Evolutionary conservation across 2,888 invertebrate species (phyloP), one percentile per base, ranked within the genome.

Genomic region (Drosophila putrida): DNA sequence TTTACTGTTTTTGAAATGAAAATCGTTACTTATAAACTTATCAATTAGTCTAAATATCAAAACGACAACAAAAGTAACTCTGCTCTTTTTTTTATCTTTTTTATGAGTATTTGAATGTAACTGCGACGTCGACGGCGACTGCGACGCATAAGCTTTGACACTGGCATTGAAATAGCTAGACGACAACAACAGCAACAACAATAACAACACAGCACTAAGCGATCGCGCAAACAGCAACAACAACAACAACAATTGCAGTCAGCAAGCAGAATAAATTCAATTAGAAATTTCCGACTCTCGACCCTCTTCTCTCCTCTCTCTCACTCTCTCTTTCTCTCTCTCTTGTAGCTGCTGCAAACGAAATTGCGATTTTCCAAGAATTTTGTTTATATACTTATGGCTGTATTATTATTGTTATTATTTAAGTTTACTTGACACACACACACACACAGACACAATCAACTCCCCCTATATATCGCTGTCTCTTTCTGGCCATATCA

Each of bases 131-230:
- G 71, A 68, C 69, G 61, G 59, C 62, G 74, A 53, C 67, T 50
- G 39, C 71, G 55, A 6, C 20, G 51, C 27, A 33, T 43, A 71
- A 71, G 59, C 85, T 73, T 67, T 88, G 82, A 68, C 82, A 82
- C 58, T 88, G 88, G 85, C 82, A 88, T 85, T 82, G 88, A 87
- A 81, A 87, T 65, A 66, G 50, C 47, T 33, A 62, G 41, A 10
- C 50, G 36, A n/a, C 55, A 41, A 15, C 44, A 28, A 28, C 59
- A 67, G 4, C 62, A 54, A 9, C 60, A 66, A 36, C 51, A 46
- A 33, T 49, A 69, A 46, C 31, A 62, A 20, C 20, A 20, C 3
- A 20, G 46, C 61, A 44, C 38, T 55, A 49, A 55, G 43, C 41
- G 67, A 80, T 73, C 65, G 41, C 70, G 61, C 54, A 49, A 46